Conservation (phyloP, 2,888 invertebrate species). For the Drosophila subsilvestris region DNA sequence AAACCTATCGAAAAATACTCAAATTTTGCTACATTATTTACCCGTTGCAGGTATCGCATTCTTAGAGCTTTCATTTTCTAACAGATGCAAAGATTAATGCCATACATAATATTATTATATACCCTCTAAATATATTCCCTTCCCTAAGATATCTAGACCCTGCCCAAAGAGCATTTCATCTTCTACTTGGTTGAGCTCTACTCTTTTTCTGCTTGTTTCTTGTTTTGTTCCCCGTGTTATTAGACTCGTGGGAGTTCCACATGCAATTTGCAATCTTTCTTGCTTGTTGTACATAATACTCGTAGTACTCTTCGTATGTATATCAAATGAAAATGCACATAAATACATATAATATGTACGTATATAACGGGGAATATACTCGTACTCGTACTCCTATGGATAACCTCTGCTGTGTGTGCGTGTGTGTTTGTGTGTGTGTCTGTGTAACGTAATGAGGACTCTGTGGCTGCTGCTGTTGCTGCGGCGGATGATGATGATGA, state of each 20-base stretch:
- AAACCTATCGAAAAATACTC: too few relatives aligned
- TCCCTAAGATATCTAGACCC: too few relatives aligned
- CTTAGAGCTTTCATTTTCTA: too few relatives aligned
- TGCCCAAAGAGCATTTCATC: constrained; percentile 35
- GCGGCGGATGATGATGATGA: background rate
- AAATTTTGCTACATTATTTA: too few relatives aligned
- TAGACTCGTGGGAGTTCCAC: constrained; percentile 67
- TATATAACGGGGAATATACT: constrained; percentile 7
- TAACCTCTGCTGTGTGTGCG: constrained; percentile 8
- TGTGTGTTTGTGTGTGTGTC: constrained; percentile 25
- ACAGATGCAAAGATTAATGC: too few relatives aligned
- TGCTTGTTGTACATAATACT: constrained; percentile 48
- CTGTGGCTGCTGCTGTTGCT: constrained; percentile 8
- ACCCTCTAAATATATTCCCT: too few relatives aligned
- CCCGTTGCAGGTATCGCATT: too few relatives aligned
- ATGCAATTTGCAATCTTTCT: constrained; percentile 69
- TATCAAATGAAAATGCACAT: constrained; percentile 50
- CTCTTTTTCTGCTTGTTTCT: constrained; percentile 41
- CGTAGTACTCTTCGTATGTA: too few relatives aligned
- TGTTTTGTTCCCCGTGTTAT: constrained; percentile 51
- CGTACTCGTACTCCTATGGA: background rate
- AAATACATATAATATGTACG: constrained; percentile 39
- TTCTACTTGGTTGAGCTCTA: background rate
- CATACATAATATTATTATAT: too few relatives aligned
- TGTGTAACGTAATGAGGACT: constrained; percentile 34